Conservation (phyloP, 37 sponge, comb jelly and placozoan species). For the Halichondria panicea region DNA sequence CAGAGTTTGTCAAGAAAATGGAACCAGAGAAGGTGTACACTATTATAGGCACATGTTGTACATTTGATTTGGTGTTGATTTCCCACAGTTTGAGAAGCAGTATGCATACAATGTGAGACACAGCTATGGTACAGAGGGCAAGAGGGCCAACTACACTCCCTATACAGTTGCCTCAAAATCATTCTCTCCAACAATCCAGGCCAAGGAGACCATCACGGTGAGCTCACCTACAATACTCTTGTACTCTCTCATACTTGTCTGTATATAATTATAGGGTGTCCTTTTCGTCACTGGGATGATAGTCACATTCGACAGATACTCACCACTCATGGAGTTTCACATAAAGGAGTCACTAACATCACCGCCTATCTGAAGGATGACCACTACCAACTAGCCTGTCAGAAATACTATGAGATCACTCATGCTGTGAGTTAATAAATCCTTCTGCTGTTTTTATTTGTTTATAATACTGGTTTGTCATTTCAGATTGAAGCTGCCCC, state of each 20-base stretch:
- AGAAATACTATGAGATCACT: slow-evolving; percentile 81
- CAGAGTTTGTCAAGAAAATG: slow-evolving; percentile 83
- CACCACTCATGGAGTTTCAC: slow-evolving; percentile 46
- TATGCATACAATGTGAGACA: slow-evolving; percentile 96
- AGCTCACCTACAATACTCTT: background rate
- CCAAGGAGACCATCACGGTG: slow-evolving; percentile 90
- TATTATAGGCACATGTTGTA: too few relatives aligned
- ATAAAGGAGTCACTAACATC: slow-evolving; percentile 38
- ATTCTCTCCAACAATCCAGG: slow-evolving; percentile 83
- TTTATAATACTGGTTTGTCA: too few relatives aligned
- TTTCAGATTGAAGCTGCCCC: too few relatives aligned
- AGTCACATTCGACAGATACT: slow-evolving; percentile 56
- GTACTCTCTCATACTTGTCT: too few relatives aligned
- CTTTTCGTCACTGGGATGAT: slow-evolving; percentile 87
- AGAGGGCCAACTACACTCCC: slow-evolving; percentile 87
- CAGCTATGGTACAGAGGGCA: slow-evolving; percentile 93
- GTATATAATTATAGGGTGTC: slow-evolving; percentile 90
- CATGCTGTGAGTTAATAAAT: slow-evolving; percentile 49
- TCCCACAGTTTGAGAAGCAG: slow-evolving; percentile 90
- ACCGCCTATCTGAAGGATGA: slow-evolving; percentile 54
- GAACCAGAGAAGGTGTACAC: slow-evolving; percentile 89
- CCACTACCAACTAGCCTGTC: slow-evolving; percentile 95
- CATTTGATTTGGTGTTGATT: too few relatives aligned
- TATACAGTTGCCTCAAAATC: slow-evolving; percentile 97
- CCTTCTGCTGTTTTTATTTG: too few relatives aligned